These are phyloP conservation scores for Anguilla obscura DNA, from an alignment of 2,797 vertebrate genomes.

Conservation along the genomic window DNA sequence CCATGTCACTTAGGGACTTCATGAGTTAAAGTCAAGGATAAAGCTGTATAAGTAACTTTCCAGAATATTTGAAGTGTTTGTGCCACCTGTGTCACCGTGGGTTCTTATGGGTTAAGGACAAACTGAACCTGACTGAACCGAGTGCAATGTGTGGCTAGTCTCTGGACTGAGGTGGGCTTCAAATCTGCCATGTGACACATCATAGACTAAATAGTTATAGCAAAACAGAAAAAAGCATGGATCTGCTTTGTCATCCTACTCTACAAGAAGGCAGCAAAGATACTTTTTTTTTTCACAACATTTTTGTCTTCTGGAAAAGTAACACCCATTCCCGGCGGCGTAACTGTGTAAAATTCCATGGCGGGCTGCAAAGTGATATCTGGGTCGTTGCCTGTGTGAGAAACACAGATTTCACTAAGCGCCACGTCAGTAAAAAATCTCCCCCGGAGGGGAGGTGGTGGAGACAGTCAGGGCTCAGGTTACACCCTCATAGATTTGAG, in stretches of 20 bases:
- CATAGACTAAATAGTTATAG: background rate
- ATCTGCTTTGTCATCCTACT: background rate
- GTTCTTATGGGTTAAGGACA: background rate
- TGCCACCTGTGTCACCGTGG: too few species aligned
- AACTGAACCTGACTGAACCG: background rate
- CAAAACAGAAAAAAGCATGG: background rate
- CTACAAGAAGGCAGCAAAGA: background rate
- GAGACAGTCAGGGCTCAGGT: background rate
- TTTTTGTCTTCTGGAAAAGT: background rate
- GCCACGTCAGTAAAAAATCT: constrained; percentile 21
- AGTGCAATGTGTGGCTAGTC: background rate
- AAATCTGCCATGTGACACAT: background rate
- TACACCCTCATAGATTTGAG: background rate
- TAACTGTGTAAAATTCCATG: constrained; percentile 67
- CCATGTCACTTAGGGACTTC: background rate
- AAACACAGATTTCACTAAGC: constrained; percentile 26
- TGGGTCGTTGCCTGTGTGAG: background rate
- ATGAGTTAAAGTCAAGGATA: too few species aligned
- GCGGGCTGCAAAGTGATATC: background rate
- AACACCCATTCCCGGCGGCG: constrained; percentile 60
- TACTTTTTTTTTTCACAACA: background rate
- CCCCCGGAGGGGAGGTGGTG: background rate
- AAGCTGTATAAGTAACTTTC: too few species aligned
- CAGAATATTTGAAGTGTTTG: too few species aligned
- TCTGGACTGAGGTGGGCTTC: background rate